Base-by-base conservation (phyloP, 2,113 vertebrate species). In the Aplodontia rufa region DNA sequence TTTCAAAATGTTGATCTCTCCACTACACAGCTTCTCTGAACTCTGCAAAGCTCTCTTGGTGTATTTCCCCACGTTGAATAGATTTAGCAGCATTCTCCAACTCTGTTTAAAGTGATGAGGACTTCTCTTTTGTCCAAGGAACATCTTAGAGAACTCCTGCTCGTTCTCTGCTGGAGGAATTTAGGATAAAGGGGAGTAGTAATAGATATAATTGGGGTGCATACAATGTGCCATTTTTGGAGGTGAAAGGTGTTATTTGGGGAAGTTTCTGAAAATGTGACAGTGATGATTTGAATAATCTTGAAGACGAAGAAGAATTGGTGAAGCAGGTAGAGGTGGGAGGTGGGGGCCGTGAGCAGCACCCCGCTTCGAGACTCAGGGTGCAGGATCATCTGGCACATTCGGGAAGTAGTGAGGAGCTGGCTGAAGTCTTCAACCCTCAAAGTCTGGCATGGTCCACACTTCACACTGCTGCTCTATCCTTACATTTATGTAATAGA, bases 201-300 rank as follows among this genome's bases (percentile, higher is more conserved):
- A 19, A 30, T 20, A 55, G 12, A 16, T 35, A 58, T 53, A 79
- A 72, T 3, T 20, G 19, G 53, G n/a, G 10, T 35, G 5, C 5
- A 3, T 5, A 26, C 24, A 6, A 2, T 26, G 14, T 20, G 9
- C 53, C 40, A 1, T 1, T n/a, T n/a, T n/a, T 17, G 26, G 37
- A 55, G 72, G 5, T 10, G 19, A 45, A 45, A 37, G 45, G 17
- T 12, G 14, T 37, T 28, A 8, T 47, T 26, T 17, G 10, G 20
- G 14, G 51, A 40, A n/a, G n/a, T n/a, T n/a, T n/a, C n/a, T n/a
- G n/a, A n/a, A n/a, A 51, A 42, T 2, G 9, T 8, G 20, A 7
- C 47, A 42, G 22, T n/a, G n/a, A n/a, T n/a, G n/a, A n/a, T n/a
- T n/a, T n/a, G n/a, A n/a, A n/a, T n/a, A n/a, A 88, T 60, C 60